A percentile compares a stretch with the other conserved stretches of the same genome.
These are phyloP conservation scores for Pristionchus mayeri DNA, from an alignment of 2,888 invertebrate species.

Conservation along the genomic window DNA sequence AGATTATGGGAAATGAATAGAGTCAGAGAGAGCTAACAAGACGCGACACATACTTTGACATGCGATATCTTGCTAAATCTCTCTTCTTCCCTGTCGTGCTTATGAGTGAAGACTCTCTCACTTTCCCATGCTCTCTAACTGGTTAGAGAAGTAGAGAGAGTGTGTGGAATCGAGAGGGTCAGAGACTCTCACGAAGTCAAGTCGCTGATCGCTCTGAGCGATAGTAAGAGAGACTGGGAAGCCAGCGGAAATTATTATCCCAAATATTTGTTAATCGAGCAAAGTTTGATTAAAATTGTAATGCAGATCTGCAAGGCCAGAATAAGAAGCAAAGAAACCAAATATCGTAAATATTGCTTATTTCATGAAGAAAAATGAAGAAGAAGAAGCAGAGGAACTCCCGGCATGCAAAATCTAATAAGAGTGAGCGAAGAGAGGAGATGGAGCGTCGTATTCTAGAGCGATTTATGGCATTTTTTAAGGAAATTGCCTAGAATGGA, in stretches of 20 bases:
- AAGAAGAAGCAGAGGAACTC: slow-evolving; percentile 47
- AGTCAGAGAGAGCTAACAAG: background rate
- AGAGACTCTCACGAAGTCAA: background rate
- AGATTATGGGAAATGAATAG: background rate
- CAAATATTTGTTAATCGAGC: no score
- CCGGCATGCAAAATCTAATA: background rate
- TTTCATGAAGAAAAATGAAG: background rate
- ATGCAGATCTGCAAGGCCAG: no score
- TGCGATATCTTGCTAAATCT: slow-evolving; percentile 31
- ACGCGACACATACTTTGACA: slow-evolving; percentile 26
- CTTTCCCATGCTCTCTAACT: slow-evolving; percentile 45
- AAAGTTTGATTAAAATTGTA: no score
- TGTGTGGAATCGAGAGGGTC: background rate
- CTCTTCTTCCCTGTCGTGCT: background rate
- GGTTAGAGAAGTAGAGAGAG: background rate
- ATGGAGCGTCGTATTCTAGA: background rate
- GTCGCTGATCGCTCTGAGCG: background rate
- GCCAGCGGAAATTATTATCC: no score
- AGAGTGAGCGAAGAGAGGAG: background rate
- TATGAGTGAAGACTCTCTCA: slow-evolving; percentile 34
- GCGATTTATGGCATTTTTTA: slow-evolving; percentile 20
- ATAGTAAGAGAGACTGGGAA: slow-evolving; percentile 21
- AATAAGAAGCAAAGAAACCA: no score
- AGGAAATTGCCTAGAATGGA: background rate
- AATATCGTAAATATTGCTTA: background rate